Conservation (phyloP, 1,140 invertebrate species). For the Apis dorsata region DNA sequence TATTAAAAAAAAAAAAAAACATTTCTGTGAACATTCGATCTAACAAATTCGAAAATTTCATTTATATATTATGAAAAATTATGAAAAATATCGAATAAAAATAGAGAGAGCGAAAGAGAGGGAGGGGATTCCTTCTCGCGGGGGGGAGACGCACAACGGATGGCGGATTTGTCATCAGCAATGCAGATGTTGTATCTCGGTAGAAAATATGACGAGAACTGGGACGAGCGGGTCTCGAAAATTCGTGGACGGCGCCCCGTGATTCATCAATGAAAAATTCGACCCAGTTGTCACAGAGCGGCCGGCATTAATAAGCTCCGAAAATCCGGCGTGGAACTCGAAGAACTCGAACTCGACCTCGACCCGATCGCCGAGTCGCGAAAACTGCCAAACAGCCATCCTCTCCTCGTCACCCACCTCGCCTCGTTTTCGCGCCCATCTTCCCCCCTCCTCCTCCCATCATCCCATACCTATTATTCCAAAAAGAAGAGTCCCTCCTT, state of each 20-base stretch:
- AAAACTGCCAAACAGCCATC: constrained; percentile 26
- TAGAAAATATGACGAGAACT: constrained; percentile 27
- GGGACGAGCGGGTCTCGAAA: constrained; percentile 50
- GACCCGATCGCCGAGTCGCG: constrained; percentile 15
- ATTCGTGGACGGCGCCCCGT: constrained; percentile 44
- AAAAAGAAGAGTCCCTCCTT: not conserved
- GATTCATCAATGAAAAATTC: constrained; percentile 65
- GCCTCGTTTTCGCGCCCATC: not conserved
- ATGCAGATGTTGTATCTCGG: constrained; percentile 47
- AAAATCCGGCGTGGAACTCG: constrained; percentile 24
- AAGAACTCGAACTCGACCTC: constrained; percentile 50
- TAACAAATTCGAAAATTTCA: no score
- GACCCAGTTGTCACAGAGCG: constrained; percentile 56
- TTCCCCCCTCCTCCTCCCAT: not conserved
- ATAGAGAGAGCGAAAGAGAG: no score
- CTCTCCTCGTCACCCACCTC: not conserved
- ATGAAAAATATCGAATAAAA: no score
- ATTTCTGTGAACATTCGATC: no score
- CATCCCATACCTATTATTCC: not conserved
- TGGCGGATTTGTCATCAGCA: constrained; percentile 25
- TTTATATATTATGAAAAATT: no score
- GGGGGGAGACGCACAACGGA: not conserved
- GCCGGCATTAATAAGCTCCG: constrained; percentile 56
- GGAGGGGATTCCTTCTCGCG: not conserved
- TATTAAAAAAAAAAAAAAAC: no score